Evolutionary conservation across 1,140 invertebrate species (phyloP), one percentile per base, ranked within the genome.

Genomic region (Tetragnatha versicolor): DNA sequence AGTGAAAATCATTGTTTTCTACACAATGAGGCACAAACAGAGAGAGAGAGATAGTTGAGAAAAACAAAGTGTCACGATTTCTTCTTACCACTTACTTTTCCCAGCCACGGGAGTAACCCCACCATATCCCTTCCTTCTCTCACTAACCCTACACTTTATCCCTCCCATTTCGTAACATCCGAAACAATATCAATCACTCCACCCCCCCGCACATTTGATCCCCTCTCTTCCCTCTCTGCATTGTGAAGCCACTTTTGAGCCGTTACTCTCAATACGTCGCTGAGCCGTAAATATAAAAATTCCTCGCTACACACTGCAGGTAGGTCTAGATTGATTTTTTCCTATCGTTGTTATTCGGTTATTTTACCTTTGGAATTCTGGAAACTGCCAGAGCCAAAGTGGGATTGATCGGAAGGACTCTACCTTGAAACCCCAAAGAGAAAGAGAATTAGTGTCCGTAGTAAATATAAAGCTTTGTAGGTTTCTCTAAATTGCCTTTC

Each of bases 181-280:
- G 25, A 37, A 37, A 31, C 47, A 69, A 53, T 69, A 69, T 69
- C 66, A 69, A 69, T 53, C 66, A 69, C 66, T 53, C 27, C n/a
- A 5, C 4, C 27, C 45, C 31, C 6, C 29, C 14, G 22, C 27
- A 27, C 37, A 51, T 31, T 20, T 22, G 9, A 14, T 65, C 35
- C 10, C 58, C 2, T 58, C 0, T 4, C 10, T 58, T 31, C 14
- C 17, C 33, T 60, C 7, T 60, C n/a, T 17, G 14, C 3, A 22
- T 10, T 12, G 27, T 10, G 29, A 10, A 61, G 4, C 35, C 31
- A 42, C n/a, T 39, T 63, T 25, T 10, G 33, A 37, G 27, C 20
- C 6, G 1, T 3, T n/a, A n/a, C 35, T 47, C 12, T 7, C 3
- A 20, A 47, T 6, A 47, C 17, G 45, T n/a, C 17, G 45, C 17